Base-by-base conservation (phyloP, 2,797 vertebrate species). In the Danionella dracula region DNA sequence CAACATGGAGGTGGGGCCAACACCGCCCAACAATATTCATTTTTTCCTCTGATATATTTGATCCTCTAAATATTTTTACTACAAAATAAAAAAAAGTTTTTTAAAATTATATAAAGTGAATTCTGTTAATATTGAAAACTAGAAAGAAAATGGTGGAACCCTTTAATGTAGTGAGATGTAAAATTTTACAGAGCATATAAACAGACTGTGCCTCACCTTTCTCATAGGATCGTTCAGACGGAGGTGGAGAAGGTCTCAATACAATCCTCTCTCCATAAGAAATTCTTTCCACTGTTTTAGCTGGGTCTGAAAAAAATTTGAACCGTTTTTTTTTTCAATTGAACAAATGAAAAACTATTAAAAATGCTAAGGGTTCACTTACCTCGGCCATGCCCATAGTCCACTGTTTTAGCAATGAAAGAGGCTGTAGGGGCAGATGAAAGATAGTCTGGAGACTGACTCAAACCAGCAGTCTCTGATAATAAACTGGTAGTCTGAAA, bases 201-300 rank as follows among this genome's bases (percentile, higher is more conserved):
- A 35, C 2, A 50, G 17, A 38, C 17, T 16, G 50, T 0, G 29
- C 35, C 72, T 19, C 35, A 74, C 97, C 96, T 92, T 97, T 96
- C 73, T 94, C 93, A 86, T 94, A 99, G 4, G 84, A 62, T 68
- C 92, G 88, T 70, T 96, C 94, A 60, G 92, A 87, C 0, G 85
- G 81, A 12, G 90, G 8, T 34, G 94, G 94, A 49, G 96, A 95
- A 31, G 96, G 96, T 72, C 94, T 92, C 17, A 99, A 82, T 12
- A 95, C 85, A 65, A 99, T 92, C 78, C 97, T 92, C 78, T 99
- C 97, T 12, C 97, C 97, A 58, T 99, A 99, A 1, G 97, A 90
- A 45, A 94, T 96, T 65, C 95, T 92, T 76, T 97, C 97, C 76
- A 98, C 93, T 55, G 93, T 99, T 65, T 91, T 80, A 53, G 90